These are phyloP conservation scores for Mactromeris polynyma DNA, from an alignment of 2,888 invertebrate species.

Conservation along the genomic window DNA sequence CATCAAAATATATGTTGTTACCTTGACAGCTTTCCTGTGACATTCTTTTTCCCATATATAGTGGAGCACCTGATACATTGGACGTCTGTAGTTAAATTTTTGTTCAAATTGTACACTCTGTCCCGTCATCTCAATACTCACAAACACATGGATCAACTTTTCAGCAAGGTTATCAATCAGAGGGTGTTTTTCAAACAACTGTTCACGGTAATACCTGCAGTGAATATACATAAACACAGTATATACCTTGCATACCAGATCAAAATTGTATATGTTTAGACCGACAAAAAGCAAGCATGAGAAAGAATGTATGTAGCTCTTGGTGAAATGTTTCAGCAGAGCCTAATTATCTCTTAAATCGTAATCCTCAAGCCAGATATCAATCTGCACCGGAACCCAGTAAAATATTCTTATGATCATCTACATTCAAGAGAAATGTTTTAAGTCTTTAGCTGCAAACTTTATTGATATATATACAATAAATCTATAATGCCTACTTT, in stretches of 20 bases:
- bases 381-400: too few relatives aligned
- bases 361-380: too few relatives aligned
- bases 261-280: too few relatives aligned
- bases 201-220: conserved; percentile 88
- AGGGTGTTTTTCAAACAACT: conserved; percentile 92
- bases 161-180: conserved; percentile 91
- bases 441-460: too few relatives aligned
- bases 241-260: too few relatives aligned
- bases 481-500: conserved; percentile 51
- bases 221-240: neutral
- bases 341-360: too few relatives aligned
- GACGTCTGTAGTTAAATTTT: conserved; percentile 97
- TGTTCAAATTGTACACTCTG: conserved; percentile 98
- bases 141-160: conserved; percentile 95
- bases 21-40: conserved; percentile 93
- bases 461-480: too few relatives aligned
- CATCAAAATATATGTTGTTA: conserved; percentile 57
- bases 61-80: conserved; percentile 97
- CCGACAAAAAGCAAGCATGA: too few relatives aligned
- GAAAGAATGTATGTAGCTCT: too few relatives aligned
- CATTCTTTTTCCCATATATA: conserved; percentile 95
- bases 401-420: too few relatives aligned
- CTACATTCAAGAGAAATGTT: too few relatives aligned
- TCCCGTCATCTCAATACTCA: conserved; percentile 99
- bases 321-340: too few relatives aligned